Percentiles rank a stretch among this genome's conserved stretches.
These are phyloP conservation scores for Aphis gossypii DNA, from an alignment of 1,140 invertebrate genomes.

Conservation along the genomic window DNA sequence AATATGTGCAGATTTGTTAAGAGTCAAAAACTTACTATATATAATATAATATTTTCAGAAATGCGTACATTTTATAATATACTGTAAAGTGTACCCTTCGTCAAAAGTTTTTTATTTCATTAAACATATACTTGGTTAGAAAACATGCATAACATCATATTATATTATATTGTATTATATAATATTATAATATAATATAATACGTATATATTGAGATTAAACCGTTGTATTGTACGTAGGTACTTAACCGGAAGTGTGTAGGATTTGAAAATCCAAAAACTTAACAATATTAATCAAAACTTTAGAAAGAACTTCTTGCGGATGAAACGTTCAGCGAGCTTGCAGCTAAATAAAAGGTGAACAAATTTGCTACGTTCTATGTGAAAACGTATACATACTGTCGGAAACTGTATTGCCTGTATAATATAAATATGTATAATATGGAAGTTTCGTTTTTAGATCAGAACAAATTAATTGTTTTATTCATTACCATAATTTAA, in stretches of 20 bases:
- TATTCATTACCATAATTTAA: neutral
- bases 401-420: neutral
- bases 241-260: neutral
- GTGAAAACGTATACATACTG: neutral
- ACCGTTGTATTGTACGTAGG: neutral
- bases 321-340: neutral
- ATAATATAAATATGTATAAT: too few relatives aligned
- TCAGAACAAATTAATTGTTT: neutral
- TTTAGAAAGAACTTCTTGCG: neutral
- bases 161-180: too few relatives aligned
- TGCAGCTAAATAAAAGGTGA: neutral
- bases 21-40: neutral
- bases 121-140: neutral
- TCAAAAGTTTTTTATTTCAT: neutral
- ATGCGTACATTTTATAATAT: neutral
- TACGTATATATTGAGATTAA: neutral
- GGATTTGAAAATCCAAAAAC: neutral
- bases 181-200: neutral
- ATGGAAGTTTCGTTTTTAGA: neutral
- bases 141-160: neutral
- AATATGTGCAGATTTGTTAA: neutral
- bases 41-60: neutral
- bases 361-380: neutral
- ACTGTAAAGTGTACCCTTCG: neutral
- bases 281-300: conserved; percentile 28